Evolutionary conservation across 1,140 invertebrate species (phyloP).

Genomic region (Plutomurus gul): DNA sequence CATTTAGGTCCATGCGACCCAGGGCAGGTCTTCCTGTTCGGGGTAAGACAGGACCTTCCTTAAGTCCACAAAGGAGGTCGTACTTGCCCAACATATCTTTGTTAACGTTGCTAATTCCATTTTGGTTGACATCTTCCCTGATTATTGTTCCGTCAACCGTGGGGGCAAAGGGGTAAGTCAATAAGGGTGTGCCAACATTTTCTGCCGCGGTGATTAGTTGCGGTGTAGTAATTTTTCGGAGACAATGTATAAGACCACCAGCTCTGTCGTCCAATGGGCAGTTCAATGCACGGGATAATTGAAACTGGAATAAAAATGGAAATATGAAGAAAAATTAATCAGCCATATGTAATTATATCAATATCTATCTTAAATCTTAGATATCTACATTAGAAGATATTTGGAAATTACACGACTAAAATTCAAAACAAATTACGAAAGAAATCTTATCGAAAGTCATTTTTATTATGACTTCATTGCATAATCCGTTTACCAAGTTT

Average conservation of each 20-base stretch:
- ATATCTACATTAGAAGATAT: too few species aligned
- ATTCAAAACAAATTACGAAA: too few species aligned
- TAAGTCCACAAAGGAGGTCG: slow-evolving; percentile 49
- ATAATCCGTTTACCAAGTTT: too few species aligned
- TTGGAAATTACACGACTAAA: too few species aligned
- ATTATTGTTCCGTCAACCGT: slow-evolving; percentile 47
- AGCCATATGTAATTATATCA: too few species aligned
- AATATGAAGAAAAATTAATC: too few species aligned
- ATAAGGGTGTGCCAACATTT: slow-evolving; percentile 41
- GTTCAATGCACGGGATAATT: slow-evolving; percentile 40
- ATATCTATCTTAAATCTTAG: too few species aligned
- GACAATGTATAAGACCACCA: slow-evolving; percentile 41
- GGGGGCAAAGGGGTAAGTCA: slow-evolving; percentile 47
- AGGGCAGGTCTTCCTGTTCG: slow-evolving; percentile 7
- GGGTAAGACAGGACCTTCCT: slow-evolving; percentile 45
- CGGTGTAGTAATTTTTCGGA: slow-evolving; percentile 32
- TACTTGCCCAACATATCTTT: slow-evolving; percentile 42
- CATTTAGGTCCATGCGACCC: slow-evolving; percentile 38
- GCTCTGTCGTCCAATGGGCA: slow-evolving; percentile 45
- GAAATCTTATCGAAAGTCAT: too few species aligned
- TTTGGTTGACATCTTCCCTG: slow-evolving; percentile 32
- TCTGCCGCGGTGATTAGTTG: slow-evolving; percentile 44
- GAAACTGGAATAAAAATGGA: slow-evolving; percentile 38
- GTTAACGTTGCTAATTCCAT: slow-evolving; percentile 10
- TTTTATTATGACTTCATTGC: too few species aligned